Evolutionary conservation across 2,113 vertebrate species (phyloP), one percentile per base, ranked within the genome.

Genomic region (Lophotis ruficrista): DNA sequence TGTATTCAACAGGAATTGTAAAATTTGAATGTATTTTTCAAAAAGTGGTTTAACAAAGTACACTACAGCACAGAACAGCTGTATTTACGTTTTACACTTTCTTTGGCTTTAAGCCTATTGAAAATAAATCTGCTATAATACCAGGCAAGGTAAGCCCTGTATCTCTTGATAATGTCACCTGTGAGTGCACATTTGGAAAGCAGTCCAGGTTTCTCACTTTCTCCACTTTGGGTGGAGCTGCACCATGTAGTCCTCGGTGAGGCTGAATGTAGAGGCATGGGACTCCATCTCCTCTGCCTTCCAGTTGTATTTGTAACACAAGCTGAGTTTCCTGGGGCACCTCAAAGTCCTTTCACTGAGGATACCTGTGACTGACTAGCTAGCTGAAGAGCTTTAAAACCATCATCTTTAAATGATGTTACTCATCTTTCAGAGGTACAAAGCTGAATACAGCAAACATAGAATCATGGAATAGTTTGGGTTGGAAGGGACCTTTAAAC

Each of bases 21-120:
- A 66, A 72, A 90, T 54, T 37, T 54, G 23, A 50, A 41, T 77
- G 8, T n/a, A 4, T 64, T 80, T 92, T 89, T 92, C 14, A 75
- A 51, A 57, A 57, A 61, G 24, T 53, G 14, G 31, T 65, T 76
- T 66, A 71, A 61, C 19, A 9, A 79, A 88, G 25, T 89, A 37
- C 0, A 0, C 5, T 71, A 18, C 4, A 25, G 66, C 27, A 10
- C 20, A 57, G 6, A 58, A 17, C 9, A 69, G 12, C 54, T 79
- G 7, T 69, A 19, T 87, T 91, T 64, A 27, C 2, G 1, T 60
- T 84, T 89, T 87, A 17, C n/a, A 47, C 25, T 88, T 90, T 27
- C 31, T 80, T 69, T 7, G 3, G 25, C 43, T 71, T 85, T 71
- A 71, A 15, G 58, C 20, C n/a, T 41, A 8, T 37, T 89, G 47